Base-by-base conservation (phyloP, 2,797 vertebrate genomes). In the Gadopsis bispinosus region DNA sequence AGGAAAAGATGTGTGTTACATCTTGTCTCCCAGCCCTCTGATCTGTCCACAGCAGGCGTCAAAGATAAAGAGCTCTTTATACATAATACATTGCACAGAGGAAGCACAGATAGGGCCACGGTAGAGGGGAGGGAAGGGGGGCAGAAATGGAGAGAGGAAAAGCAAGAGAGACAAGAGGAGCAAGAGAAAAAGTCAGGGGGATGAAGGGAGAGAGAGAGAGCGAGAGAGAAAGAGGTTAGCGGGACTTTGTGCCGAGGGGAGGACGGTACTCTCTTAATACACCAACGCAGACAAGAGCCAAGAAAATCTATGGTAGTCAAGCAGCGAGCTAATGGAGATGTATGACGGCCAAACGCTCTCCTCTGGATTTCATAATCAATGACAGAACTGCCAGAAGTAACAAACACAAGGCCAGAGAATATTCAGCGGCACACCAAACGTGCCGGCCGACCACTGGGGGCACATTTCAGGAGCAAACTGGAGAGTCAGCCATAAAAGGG, bases 221-320 rank as follows among this genome's bases (percentile, higher is more conserved):
- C 56, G 39, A 62, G 72, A 60, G 61, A 55, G 54, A 56, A 64
- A 65, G 75, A 80, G 83, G 87, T 89, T 96, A 97, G 96, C 95
- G 92, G 96, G 97, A 96, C 96, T 97, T 97, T 94, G 94, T 95
- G 97, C 96, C 95, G 96, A 97, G 97, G 95, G 96, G 96, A 96
- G 95, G 95, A 92, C 81, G 35, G 87, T 76, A 86, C 94, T 96
- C 92, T 95, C 96, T 97, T 98, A 98, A 99, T 98, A 96, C 94
- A 96, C 96, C 96, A 96, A 98, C 96, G 95, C 96, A 97, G 95
- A 93, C 95, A 84, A 96, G 96, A 96, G 96, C 96, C 96, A 96
- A 96, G 96, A 98, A 99, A 99, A 99, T 98, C 97, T 96, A 98
- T 99, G 97, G 95, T 96, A 97, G 97, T 98, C 97, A 98, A 97